A percentile compares a stretch with the other conserved stretches of the same genome.
phyloP scores from a whole-genome alignment of 2,888 invertebrate genomes.

The Epirrita christyi region DNA sequence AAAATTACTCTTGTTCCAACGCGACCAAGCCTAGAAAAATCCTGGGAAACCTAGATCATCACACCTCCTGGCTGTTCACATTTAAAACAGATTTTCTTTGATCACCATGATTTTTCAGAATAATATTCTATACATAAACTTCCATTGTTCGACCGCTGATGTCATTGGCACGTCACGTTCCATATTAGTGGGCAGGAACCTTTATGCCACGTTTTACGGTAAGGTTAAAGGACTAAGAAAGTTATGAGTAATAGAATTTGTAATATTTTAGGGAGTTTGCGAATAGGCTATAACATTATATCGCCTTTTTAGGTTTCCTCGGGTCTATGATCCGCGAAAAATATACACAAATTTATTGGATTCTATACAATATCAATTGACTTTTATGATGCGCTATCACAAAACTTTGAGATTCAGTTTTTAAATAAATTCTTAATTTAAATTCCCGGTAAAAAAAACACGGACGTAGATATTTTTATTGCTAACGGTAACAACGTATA shows the following conservation, averaged over 20 bases:
- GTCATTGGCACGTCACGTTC: background rate
- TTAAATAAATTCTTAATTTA: too few relatives aligned
- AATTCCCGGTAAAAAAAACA: too few relatives aligned
- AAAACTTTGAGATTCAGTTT: too few relatives aligned
- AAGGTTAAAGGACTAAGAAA: conserved; percentile 16
- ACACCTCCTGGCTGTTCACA: too few relatives aligned
- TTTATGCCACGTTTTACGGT: conserved; percentile 16
- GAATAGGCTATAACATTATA: conserved; percentile 14
- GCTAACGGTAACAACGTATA: too few relatives aligned
- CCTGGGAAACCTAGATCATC: too few relatives aligned
- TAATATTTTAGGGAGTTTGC: conserved; percentile 17
- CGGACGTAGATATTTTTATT: too few relatives aligned
- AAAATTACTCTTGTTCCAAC: too few relatives aligned
- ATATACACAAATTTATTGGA: background rate
- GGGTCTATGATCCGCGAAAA: conserved; percentile 1
- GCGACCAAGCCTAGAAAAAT: too few relatives aligned
- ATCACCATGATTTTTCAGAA: background rate
- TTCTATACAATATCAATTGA: background rate
- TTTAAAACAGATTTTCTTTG: too few relatives aligned
- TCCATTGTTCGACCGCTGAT: background rate
- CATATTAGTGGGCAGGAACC: conserved; percentile 3
- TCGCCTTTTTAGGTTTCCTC: background rate
- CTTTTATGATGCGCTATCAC: background rate
- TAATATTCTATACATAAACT: background rate
- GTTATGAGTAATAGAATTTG: conserved; percentile 28